These are phyloP conservation scores for Allygus modestus DNA, from an alignment of 2,888 invertebrate species.

Conservation along the genomic window DNA sequence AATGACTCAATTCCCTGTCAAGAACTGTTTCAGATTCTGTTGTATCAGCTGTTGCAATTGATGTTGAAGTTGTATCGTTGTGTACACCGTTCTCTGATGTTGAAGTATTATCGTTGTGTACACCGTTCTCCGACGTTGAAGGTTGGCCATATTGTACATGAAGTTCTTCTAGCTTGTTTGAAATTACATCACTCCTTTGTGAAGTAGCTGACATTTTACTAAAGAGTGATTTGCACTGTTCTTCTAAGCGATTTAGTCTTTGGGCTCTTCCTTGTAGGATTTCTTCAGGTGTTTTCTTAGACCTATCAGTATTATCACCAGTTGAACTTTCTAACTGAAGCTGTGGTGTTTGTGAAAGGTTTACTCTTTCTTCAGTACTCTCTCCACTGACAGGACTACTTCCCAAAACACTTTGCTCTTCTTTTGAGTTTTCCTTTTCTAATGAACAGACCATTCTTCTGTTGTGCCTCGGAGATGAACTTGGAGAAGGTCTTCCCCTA, in stretches of 20 bases:
- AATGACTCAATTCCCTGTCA: not conserved
- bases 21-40: not conserved
- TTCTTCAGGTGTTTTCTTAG: slow-evolving; percentile 43
- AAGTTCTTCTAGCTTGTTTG: slow-evolving; percentile 85
- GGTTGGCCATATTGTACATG: slow-evolving; percentile 83
- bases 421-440: not conserved
- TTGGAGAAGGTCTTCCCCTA: slow-evolving; percentile 9
- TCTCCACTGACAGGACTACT: not conserved
- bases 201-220: slow-evolving; percentile 86
- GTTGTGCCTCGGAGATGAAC: slow-evolving; percentile 31
- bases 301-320: not conserved
- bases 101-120: not conserved
- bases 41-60: not conserved
- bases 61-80: not conserved
- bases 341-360: not conserved
- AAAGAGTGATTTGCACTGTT: slow-evolving; percentile 88
- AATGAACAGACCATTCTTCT: not conserved
- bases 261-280: slow-evolving; percentile 81
- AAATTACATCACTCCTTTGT: slow-evolving; percentile 83
- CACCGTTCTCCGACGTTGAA: not conserved
- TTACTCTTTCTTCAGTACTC: not conserved
- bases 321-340: not conserved
- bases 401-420: not conserved
- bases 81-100: not conserved
- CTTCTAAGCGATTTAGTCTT: slow-evolving; percentile 85